phyloP scores from a whole-genome alignment of 2,797 vertebrate species.

The Myotis vivesi region DNA sequence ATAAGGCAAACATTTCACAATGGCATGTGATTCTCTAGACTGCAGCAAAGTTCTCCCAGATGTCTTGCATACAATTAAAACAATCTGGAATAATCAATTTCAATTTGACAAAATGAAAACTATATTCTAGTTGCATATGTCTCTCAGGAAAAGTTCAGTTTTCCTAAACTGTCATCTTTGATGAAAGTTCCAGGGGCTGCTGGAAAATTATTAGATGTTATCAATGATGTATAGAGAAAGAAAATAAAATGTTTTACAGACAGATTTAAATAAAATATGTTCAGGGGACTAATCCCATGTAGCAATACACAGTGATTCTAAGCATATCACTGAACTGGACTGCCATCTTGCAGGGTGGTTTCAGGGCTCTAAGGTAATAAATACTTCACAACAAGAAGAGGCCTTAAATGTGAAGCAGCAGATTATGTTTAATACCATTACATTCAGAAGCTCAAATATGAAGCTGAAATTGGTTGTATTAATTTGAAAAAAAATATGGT shows the following conservation, averaged over 20 bases:
- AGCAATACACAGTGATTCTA: not conserved
- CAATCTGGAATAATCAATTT: constrained; percentile 47
- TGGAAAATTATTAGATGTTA: constrained; percentile 35
- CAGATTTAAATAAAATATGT: constrained; percentile 45
- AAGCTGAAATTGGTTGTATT: not conserved
- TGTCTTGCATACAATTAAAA: constrained; percentile 62
- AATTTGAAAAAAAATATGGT: not conserved
- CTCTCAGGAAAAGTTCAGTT: constrained; percentile 44
- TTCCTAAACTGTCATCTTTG: constrained; percentile 52
- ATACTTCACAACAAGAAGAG: not conserved
- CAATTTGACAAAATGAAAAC: constrained; percentile 60
- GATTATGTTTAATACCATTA: not conserved
- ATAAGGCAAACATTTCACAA: constrained; percentile 54
- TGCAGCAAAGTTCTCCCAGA: constrained; percentile 45
- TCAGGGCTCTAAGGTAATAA: not conserved
- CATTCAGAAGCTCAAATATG: not conserved
- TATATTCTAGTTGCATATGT: constrained; percentile 16
- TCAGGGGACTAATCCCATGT: not conserved
- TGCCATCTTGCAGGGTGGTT: not conserved
- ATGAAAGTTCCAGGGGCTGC: constrained; percentile 6
- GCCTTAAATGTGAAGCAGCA: not conserved
- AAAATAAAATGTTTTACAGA: constrained; percentile 40
- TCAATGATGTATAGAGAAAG: not conserved
- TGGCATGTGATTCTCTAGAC: constrained; percentile 36
- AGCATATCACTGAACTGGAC: not conserved